A percentile compares a stretch with the other conserved stretches of the same genome.
phyloP scores from a whole-genome alignment of 37 sponge, comb jelly and placozoan species.

The Theonella swinhoei region DNA sequence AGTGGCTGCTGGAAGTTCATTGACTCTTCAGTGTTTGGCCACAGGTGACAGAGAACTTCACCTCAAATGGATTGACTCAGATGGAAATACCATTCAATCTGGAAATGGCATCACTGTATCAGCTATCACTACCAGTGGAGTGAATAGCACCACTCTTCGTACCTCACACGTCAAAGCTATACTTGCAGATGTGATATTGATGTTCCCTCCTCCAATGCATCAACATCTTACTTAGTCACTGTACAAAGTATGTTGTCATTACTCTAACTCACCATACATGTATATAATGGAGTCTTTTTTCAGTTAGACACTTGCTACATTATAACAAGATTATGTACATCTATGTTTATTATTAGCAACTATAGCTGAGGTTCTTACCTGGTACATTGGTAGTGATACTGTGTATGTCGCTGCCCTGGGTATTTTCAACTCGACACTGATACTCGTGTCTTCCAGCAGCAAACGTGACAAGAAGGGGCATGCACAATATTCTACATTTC shows the following conservation, averaged over 20 bases:
- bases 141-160: background rate
- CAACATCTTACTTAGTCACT: background rate
- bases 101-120: background rate
- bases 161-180: background rate
- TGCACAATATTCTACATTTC: too few species aligned
- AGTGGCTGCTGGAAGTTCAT: background rate
- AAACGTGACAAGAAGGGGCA: background rate
- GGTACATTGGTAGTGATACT: background rate
- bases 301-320: background rate
- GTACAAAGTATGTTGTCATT: background rate
- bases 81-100: background rate
- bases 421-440: background rate
- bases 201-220: background rate
- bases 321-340: background rate
- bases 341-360: too few species aligned
- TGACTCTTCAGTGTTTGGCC: background rate
- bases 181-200: background rate
- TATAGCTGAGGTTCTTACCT: background rate
- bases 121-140: background rate
- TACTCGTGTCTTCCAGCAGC: background rate
- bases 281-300: background rate
- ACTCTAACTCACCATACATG: too few species aligned
- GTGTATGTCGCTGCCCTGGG: background rate
- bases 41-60: background rate
- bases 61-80: background rate